Evolutionary conservation across 2,113 vertebrate genomes (phyloP), one percentile per base, ranked within the genome.

Genomic region (Paramisgurnus dabryanus): DNA sequence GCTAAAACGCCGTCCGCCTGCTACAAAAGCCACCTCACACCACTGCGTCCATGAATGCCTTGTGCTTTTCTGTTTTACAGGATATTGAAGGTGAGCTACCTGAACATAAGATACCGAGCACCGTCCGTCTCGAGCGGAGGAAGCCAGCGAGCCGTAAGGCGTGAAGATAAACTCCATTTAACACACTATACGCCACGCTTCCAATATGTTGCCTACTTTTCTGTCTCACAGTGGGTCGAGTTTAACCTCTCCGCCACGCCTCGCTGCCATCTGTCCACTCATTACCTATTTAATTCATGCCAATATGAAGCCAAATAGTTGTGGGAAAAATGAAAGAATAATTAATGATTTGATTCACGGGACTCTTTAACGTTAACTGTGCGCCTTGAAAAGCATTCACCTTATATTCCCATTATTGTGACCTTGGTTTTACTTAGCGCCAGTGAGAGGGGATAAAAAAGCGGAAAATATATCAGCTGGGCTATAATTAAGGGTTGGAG

Each of bases 311-410:
- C 79, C 86, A 84, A 84, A 83, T 85, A 88, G 90, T 87, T 88
- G 88, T 80, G 85, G 88, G 89, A 93, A 93, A 92, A 94, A 94
- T 94, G 92, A 93, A 92, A 82, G 90, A 89, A 92, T 93, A 93
- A 94, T 93, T 93, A 94, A 94, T 93, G 90, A 94, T 94, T 93
- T 94, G 92, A 94, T 93, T 94, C 93, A 93, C 92, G 92, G 90
- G 87, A 89, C 87, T 50, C 73, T 82, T 87, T 85, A 70, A 76
- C 73, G 78, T 82, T 87, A 86, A 82, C 76, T 50, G 86, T 88
- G 81, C 82, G 89, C 91, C 82, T 77, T 90, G 90, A 85, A 89
- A 91, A 84, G 91, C 92, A 90, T 84, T 93, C 92, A 93, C 91
- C 93, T 93, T 91, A 89, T 86, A 85, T 90, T 90, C 90, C 90